Evolutionary conservation across 1,140 invertebrate genomes (phyloP).

Genomic region (Campoletis sonorensis): DNA sequence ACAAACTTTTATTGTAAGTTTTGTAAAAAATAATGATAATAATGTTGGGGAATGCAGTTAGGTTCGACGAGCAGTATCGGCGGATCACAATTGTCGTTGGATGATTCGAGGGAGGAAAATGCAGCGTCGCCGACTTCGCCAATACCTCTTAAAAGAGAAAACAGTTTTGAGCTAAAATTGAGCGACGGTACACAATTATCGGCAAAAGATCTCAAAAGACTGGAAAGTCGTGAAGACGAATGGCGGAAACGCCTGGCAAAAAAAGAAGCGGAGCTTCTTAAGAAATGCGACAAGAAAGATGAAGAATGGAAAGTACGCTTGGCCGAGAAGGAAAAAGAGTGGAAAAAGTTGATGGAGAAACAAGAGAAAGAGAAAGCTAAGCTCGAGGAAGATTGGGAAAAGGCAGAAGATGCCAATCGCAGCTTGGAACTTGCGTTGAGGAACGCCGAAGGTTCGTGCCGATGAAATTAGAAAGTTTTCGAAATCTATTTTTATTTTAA

Average conservation of each 20-base stretch:
- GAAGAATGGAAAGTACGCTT: constrained; percentile 75
- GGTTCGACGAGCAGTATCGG: constrained; percentile 81
- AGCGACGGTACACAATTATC: constrained; percentile 70
- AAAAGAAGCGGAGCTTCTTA: constrained; percentile 79
- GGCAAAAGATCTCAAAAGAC: constrained; percentile 73
- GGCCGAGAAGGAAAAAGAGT: constrained; percentile 81
- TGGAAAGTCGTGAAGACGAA: constrained; percentile 77
- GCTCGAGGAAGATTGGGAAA: constrained; percentile 79
- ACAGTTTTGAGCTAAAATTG: constrained; percentile 69
- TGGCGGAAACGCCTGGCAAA: constrained; percentile 75
- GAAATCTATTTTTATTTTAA: neutral
- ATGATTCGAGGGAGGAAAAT: constrained; percentile 68
- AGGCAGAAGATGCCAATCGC: constrained; percentile 79
- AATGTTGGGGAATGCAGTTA: constrained; percentile 57
- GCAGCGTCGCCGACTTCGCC: constrained; percentile 59
- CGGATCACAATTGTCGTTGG: constrained; percentile 73
- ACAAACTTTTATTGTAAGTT: neutral
- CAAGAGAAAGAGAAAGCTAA: constrained; percentile 77
- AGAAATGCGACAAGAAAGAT: constrained; percentile 78
- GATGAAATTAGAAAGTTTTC: constrained; percentile 27
- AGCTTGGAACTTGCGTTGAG: constrained; percentile 80
- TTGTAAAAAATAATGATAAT: constrained; percentile 2
- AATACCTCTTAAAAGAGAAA: constrained; percentile 64
- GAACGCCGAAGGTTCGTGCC: constrained; percentile 79
- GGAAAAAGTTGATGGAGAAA: constrained; percentile 79